A percentile compares a stretch with the other conserved stretches of the same genome.
These are phyloP conservation scores for Lucilia sericata DNA, from an alignment of 1,140 invertebrate species.

Conservation along the genomic window DNA sequence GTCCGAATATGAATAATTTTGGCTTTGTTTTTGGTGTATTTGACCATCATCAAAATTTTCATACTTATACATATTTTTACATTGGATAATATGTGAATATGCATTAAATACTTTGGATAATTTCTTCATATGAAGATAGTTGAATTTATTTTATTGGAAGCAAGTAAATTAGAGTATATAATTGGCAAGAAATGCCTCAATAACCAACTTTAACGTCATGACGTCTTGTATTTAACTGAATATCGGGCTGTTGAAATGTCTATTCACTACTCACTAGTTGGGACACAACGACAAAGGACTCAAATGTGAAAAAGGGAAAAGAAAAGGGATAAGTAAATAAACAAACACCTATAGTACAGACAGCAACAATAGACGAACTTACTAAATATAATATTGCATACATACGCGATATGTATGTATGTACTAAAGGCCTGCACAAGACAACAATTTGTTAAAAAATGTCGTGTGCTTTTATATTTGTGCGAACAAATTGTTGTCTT, in stretches of 20 bases:
- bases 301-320: not conserved
- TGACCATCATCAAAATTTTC: not conserved
- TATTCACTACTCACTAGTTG: not conserved
- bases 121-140: not conserved
- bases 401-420: too few species aligned
- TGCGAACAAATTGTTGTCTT: too few species aligned
- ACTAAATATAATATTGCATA: too few species aligned
- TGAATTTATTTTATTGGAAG: not conserved
- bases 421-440: too few species aligned
- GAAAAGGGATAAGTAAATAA: too few species aligned
- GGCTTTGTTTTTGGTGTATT: not conserved
- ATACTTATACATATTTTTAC: not conserved
- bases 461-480: too few species aligned
- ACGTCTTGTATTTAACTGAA: not conserved
- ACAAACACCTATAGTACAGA: too few species aligned
- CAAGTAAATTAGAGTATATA: not conserved
- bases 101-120: not conserved
- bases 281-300: not conserved
- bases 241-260: not conserved
- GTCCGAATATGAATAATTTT: not conserved
- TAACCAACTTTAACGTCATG: not conserved
- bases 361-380: too few species aligned
- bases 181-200: not conserved
- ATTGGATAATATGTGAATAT: not conserved
- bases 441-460: too few species aligned